Percentiles rank a stretch among this genome's conserved stretches.
Evolutionary conservation across 2,797 vertebrate genomes (phyloP).

Genomic region (Gorsachius magnificus): DNA sequence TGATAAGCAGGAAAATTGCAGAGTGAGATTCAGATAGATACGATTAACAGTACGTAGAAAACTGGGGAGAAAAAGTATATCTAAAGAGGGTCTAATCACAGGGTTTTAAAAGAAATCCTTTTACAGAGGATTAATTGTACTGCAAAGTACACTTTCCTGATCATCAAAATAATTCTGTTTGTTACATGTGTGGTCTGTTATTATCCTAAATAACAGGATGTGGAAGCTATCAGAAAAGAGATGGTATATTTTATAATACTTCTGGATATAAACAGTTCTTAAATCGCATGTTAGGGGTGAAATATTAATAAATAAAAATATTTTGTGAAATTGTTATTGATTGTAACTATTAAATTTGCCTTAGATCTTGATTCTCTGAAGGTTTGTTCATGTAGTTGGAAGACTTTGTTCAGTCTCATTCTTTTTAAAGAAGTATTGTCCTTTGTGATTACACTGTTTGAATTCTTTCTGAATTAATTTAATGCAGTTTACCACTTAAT

Average conservation of each 20-base stretch:
- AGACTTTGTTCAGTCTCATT: neutral
- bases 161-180: conserved; percentile 22
- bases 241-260: neutral
- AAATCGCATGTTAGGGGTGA: neutral
- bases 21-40: conserved; percentile 6
- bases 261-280: neutral
- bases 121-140: conserved; percentile 25
- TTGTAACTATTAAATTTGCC: neutral
- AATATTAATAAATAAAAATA: neutral
- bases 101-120: conserved; percentile 12
- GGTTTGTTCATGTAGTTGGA: neutral
- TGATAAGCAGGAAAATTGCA: conserved; percentile 28
- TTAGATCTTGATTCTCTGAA: neutral
- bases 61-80: neutral
- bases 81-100: conserved; percentile 41
- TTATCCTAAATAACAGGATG: conserved; percentile 21
- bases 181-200: neutral
- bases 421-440: neutral
- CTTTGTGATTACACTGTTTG: neutral
- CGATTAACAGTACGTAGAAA: neutral
- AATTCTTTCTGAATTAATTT: neutral
- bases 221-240: neutral
- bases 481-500: neutral
- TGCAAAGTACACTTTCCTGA: neutral
- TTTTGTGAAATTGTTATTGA: neutral